phyloP scores from a whole-genome alignment of 2,113 vertebrate species.

The Cyphomyrus plagiostoma region DNA sequence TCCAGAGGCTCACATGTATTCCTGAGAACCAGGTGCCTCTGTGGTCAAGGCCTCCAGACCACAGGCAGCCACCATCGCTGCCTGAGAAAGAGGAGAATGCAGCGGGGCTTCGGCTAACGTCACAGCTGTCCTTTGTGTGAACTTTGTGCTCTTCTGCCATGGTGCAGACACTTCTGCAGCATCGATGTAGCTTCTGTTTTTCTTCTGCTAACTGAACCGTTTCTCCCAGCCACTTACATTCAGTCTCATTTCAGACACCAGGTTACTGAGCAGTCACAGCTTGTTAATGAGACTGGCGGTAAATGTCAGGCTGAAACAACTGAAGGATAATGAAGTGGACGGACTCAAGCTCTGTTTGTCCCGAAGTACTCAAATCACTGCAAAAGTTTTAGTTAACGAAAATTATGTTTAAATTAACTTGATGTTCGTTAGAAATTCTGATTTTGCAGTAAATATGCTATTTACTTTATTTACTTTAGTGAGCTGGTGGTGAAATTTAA shows the following conservation, averaged over 20 bases:
- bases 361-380: not conserved
- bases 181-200: conserved; percentile 33
- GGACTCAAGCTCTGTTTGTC: not conserved
- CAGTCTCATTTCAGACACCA: not conserved
- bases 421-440: not conserved
- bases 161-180: conserved; percentile 13
- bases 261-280: not conserved
- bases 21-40: conserved; percentile 16
- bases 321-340: not conserved
- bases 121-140: conserved; percentile 18
- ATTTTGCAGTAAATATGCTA: not conserved
- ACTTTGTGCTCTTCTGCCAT: conserved; percentile 25
- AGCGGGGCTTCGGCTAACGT: not conserved
- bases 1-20: conserved; percentile 20
- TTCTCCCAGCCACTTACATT: not conserved
- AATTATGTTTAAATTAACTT: not conserved
- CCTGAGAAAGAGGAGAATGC: conserved; percentile 32
- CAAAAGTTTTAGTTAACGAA: not conserved
- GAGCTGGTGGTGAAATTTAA: not conserved
- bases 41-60: conserved; percentile 25
- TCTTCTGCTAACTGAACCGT: not conserved
- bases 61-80: not conserved
- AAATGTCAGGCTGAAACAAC: not conserved
- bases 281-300: not conserved
- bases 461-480: not conserved